Base-by-base conservation (phyloP, 2,888 invertebrate species). In the Drosophila rubida region DNA sequence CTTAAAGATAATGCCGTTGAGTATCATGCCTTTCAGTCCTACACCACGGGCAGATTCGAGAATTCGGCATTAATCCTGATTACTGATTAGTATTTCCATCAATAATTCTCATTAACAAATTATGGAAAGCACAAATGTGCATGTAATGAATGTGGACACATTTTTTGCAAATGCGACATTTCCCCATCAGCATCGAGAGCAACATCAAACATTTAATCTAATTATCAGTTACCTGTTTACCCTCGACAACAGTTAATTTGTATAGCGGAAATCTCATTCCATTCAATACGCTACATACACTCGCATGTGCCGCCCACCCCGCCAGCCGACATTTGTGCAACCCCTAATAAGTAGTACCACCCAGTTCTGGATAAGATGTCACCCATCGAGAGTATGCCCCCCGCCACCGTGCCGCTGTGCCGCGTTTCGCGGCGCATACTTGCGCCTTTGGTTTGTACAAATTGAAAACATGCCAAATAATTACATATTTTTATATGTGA, bases 391-490 rank as follows among this genome's bases (percentile, higher is more conserved):
- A 6, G 2, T 25, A 25, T 7, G 6, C 37, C 42, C 5, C 27
- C 19, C 16, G 8, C 35, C 22, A 16, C 41, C 53, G 35, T 50
- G 19, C 49, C 2, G 22, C 49, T n/a, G n/a, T n/a, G 8, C 3
- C 22, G 9, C 35, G 13, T 49, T n/a, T 23, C 14, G 37, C 32
- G 32, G n/a, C 13, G 25, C 37, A 41, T 30, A 30, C 19, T 16
- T 19, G 13, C 48, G 14, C 48, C 69, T 70, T 73, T 44, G 76
- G 55, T 69, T 87, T 75, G 70, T 68, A 78, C 37, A 83, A 88
- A 83, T 88, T 88, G 82, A 88, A 83, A 81, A 75, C 72, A 80
- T 74, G 86, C 48, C 68, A 87, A 69, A 87, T 84, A 84, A 84
- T 84, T 84, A 84, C 86, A 87, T 69, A 85, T 85, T 82, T 87